phyloP scores from a whole-genome alignment of 92 coral and sea anemone species.

The Actinernus sp. region DNA sequence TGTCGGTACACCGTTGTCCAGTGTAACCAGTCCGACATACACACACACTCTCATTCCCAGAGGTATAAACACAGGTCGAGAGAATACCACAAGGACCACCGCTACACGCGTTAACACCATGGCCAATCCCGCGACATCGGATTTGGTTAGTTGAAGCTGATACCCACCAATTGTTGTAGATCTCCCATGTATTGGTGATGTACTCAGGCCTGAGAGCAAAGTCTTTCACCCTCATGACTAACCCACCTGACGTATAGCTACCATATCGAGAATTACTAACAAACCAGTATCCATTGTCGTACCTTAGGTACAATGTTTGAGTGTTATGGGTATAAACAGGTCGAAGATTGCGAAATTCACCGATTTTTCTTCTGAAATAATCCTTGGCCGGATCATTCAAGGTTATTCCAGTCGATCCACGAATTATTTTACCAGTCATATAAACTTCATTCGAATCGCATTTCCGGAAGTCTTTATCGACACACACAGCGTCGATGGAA shows the following conservation, averaged over 20 bases:
- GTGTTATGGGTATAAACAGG: slow-evolving; percentile 67
- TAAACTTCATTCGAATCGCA: slow-evolving; percentile 81
- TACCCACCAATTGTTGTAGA: slow-evolving; percentile 54
- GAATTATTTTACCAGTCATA: slow-evolving; percentile 41
- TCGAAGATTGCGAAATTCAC: slow-evolving; percentile 51
- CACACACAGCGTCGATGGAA: slow-evolving; percentile 72
- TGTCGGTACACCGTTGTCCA: slow-evolving; percentile 45
- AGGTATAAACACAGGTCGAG: slow-evolving; percentile 57
- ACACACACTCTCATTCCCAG: slow-evolving; percentile 85
- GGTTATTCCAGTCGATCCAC: slow-evolving; percentile 5
- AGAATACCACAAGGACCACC: slow-evolving; percentile 50
- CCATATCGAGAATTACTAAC: slow-evolving; percentile 13
- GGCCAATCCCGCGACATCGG: slow-evolving; percentile 63
- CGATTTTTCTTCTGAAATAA: slow-evolving; percentile 47
- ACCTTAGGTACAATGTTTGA: slow-evolving; percentile 54
- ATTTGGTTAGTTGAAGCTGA: slow-evolving; percentile 11
- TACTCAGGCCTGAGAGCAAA: slow-evolving; percentile 77
- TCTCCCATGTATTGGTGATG: slow-evolving; percentile 66
- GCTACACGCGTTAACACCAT: slow-evolving; percentile 44
- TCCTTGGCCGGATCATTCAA: slow-evolving; percentile 48
- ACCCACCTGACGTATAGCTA: background rate
- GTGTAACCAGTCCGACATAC: slow-evolving; percentile 51
- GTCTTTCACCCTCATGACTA: slow-evolving; percentile 50
- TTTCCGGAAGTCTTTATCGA: slow-evolving; percentile 70
- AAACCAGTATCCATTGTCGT: slow-evolving; percentile 63